Base-by-base conservation (phyloP, 2,113 vertebrate genomes). In the Prolemur simus region DNA sequence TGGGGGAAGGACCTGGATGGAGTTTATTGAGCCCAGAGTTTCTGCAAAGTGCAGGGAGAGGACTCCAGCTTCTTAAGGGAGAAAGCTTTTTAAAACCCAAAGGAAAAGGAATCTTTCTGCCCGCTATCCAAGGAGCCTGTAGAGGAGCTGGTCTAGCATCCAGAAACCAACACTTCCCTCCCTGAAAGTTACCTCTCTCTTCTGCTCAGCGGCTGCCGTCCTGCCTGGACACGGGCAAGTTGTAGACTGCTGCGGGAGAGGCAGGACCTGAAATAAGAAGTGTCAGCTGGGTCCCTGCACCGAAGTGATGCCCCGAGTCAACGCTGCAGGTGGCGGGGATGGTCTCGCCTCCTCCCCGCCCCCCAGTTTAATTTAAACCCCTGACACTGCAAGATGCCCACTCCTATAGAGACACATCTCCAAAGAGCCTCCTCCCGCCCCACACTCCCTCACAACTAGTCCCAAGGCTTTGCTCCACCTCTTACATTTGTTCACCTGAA, bases 381-480 rank as follows among this genome's bases (percentile, higher is more conserved):
- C 98, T 98, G 97, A 98, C 98, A 97, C 98, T 97, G 98, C 98
- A 98, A 97, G 97, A 98, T 96, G 80, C 95, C 97, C 95, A 97
- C 76, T 96, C 98, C 97, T 87, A 93, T 89, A 39, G 97, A 96
- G 92, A 86, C 5, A 91, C 85, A 49, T 45, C 94, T 97, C 0
- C 78, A 52, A 13, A 91, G 94, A 88, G 29, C 73, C 88, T 0
- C 82, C 91, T 25, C 87, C 11, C 94, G 0, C 37, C 93, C 91
- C 18, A 1, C 77, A 0, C 69, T 84, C 42, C 95, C 94, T 78
- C 39, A 0, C 80, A 0, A 47, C 66, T 34, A 39, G 39, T 76
- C 39, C 80, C 87, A 7, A 6, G 21, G 68, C 87, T 82, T 54
- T 29, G 88, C 92, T 34, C 92, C 85, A 27, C 92, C 85, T 68